phyloP scores from a whole-genome alignment of 2,113 vertebrate genomes.

The Callopanchax toddi region DNA sequence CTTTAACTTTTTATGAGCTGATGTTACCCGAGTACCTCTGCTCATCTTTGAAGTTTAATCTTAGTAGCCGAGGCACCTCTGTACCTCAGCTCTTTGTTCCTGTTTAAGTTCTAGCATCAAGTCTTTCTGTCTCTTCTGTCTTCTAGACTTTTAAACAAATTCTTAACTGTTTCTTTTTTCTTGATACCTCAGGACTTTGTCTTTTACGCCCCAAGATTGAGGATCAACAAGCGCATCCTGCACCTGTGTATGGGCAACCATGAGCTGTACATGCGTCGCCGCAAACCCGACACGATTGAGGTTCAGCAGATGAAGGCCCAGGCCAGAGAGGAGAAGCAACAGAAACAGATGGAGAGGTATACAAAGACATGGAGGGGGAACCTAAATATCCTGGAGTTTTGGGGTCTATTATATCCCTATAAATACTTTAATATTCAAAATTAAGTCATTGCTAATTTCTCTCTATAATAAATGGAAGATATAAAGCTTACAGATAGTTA shows the following conservation, averaged over 20 bases:
- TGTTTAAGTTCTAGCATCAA: slow-evolving; percentile 15
- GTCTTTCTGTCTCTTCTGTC: slow-evolving; percentile 7
- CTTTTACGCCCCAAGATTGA: slow-evolving; percentile 92
- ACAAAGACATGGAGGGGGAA: not conserved
- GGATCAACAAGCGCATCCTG: slow-evolving; percentile 96
- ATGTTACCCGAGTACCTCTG: too few species aligned
- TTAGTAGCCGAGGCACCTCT: not conserved
- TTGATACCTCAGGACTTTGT: slow-evolving; percentile 87
- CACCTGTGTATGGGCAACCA: slow-evolving; percentile 99
- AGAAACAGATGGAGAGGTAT: slow-evolving; percentile 90
- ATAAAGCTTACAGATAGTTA: too few species aligned
- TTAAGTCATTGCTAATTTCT: too few species aligned
- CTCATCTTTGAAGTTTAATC: too few species aligned
- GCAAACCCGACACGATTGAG: slow-evolving; percentile 96
- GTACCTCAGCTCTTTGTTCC: not conserved
- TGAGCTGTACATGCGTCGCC: slow-evolving; percentile 94
- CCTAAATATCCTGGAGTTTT: not conserved
- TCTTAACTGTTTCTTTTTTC: not conserved
- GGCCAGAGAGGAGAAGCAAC: slow-evolving; percentile 92
- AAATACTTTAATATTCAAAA: too few species aligned
- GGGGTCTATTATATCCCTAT: too few species aligned
- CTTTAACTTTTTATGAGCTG: not conserved
- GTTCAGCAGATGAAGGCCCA: slow-evolving; percentile 99
- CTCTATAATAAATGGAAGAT: too few species aligned
- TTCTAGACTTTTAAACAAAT: not conserved